Conservation (phyloP, 2,797 vertebrate species). For the Rachycentron canadum region DNA sequence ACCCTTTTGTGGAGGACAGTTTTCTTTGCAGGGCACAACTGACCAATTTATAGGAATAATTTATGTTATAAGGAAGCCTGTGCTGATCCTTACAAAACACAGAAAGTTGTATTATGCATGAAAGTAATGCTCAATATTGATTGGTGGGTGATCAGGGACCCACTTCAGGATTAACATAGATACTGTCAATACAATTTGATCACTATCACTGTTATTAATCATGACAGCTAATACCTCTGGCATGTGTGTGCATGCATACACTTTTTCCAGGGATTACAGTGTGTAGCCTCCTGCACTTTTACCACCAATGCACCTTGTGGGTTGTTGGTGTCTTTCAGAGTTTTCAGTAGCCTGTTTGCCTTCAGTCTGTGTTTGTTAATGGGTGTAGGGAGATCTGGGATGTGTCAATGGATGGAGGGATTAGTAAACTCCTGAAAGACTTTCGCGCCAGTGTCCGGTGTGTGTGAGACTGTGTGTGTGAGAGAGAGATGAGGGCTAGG, state of each 20-base stretch:
- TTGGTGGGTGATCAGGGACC: background rate
- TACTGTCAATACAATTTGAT: slow-evolving; percentile 25
- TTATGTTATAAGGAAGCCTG: background rate
- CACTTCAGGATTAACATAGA: slow-evolving; percentile 37
- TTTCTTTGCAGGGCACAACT: background rate
- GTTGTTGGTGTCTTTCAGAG: slow-evolving; percentile 20
- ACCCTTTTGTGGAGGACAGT: background rate
- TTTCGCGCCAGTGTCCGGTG: slow-evolving; percentile 62
- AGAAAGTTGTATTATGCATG: background rate
- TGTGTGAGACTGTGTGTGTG: slow-evolving; percentile 31
- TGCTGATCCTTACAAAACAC: background rate
- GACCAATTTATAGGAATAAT: background rate
- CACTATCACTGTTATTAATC: slow-evolving; percentile 56
- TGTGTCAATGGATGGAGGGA: slow-evolving; percentile 64
- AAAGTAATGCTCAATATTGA: slow-evolving; percentile 5
- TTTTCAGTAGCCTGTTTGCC: slow-evolving; percentile 35
- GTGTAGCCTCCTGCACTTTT: background rate
- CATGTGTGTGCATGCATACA: background rate
- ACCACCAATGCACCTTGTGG: slow-evolving; percentile 6
- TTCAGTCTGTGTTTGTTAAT: slow-evolving; percentile 40
- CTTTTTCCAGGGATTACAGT: background rate
- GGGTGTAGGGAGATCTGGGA: slow-evolving; percentile 42
- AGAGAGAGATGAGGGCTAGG: slow-evolving; percentile 34
- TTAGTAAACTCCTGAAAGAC: slow-evolving; percentile 74
- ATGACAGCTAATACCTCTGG: background rate